phyloP scores from a whole-genome alignment of 2,888 invertebrate species.

The Gortyna flavago region DNA sequence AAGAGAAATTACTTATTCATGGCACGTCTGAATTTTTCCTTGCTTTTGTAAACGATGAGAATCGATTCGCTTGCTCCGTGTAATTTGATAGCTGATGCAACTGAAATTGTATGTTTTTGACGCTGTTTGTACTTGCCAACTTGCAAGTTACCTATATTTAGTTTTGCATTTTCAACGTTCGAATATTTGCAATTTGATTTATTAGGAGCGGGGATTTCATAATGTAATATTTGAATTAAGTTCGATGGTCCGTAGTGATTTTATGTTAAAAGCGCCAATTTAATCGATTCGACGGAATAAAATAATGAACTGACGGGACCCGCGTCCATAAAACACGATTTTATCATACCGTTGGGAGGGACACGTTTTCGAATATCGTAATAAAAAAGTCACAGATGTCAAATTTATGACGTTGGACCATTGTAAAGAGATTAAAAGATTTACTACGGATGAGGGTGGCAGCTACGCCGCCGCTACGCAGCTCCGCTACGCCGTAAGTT shows the following conservation, averaged over 20 bases:
- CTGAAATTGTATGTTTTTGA: conserved; percentile 59
- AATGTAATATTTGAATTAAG: conserved; percentile 57
- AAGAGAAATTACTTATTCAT: conserved; percentile 86
- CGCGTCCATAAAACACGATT: conserved; percentile 88
- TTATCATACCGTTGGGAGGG: conserved; percentile 88
- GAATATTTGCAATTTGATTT: conserved; percentile 38
- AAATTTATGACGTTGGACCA: conserved; percentile 89
- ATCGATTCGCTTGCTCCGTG: conserved; percentile 73
- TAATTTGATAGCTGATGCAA: conserved; percentile 70
- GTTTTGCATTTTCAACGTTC: conserved; percentile 39
- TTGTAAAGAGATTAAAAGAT: conserved; percentile 90
- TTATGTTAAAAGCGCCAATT: conserved; percentile 76
- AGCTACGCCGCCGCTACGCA: conserved; percentile 72
- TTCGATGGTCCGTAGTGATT: conserved; percentile 63
- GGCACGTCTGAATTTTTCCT: conserved; percentile 81
- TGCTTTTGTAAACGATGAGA: conserved; percentile 76
- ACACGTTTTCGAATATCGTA: conserved; percentile 89
- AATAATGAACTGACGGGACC: conserved; percentile 87
- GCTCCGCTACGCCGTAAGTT: conserved; percentile 75
- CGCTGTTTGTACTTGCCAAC: conserved; percentile 42
- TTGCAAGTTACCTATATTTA: conserved; percentile 40
- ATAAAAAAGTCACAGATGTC: conserved; percentile 90
- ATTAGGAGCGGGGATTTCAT: conserved; percentile 43
- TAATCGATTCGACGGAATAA: conserved; percentile 86
- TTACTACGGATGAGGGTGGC: conserved; percentile 82